phyloP scores from a whole-genome alignment of 2,888 invertebrate species.

The Xanthia togata region DNA sequence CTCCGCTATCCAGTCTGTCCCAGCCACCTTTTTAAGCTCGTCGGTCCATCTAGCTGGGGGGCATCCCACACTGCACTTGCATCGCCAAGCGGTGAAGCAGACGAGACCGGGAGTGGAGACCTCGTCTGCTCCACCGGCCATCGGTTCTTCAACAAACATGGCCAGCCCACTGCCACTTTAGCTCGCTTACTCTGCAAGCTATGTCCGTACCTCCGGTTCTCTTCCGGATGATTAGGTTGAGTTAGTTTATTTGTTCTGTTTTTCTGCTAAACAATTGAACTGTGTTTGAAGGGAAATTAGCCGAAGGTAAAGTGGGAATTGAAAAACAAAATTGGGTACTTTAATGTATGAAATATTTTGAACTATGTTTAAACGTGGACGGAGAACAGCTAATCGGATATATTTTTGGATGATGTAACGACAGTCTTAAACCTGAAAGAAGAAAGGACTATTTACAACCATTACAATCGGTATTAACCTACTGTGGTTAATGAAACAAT shows the following conservation, averaged over 20 bases:
- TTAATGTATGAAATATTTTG: background rate
- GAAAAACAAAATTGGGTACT: background rate
- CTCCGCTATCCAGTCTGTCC: background rate
- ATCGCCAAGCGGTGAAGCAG: too few species aligned
- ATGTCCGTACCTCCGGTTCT: too few species aligned
- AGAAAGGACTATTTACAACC: background rate
- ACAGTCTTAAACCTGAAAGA: background rate
- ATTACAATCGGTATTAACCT: background rate
- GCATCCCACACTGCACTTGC: background rate
- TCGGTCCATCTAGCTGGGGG: background rate
- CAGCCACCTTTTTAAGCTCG: background rate
- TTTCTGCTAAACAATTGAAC: background rate
- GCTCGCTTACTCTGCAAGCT: too few species aligned
- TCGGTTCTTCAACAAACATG: background rate
- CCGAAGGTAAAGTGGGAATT: background rate
- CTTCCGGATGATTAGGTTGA: background rate
- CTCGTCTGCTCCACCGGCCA: background rate
- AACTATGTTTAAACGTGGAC: background rate
- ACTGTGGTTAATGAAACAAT: conserved; percentile 9
- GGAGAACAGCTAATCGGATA: background rate
- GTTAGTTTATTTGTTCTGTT: background rate
- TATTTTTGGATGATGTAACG: background rate
- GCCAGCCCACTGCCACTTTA: too few species aligned
- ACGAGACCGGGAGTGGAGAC: too few species aligned
- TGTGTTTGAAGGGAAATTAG: background rate